Conservation (phyloP, 2,797 vertebrate genomes). For the Melanotaenia maccullochi region DNA sequence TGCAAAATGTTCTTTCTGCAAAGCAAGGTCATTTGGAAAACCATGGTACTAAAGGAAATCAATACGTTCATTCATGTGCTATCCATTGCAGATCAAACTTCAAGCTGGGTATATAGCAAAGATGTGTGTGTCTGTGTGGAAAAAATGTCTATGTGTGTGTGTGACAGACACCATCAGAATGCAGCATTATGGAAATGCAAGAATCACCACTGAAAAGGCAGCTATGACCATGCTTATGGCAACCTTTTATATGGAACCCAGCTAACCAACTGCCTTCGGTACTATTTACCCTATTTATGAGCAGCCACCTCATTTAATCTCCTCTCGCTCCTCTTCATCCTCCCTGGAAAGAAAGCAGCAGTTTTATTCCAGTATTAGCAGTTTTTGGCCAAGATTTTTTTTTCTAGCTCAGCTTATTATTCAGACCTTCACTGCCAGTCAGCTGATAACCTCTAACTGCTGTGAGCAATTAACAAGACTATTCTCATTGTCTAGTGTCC, state of each 20-base stretch:
- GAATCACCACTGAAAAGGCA: slow-evolving; percentile 63
- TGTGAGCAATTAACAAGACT: slow-evolving; percentile 73
- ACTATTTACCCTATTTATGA: slow-evolving; percentile 59
- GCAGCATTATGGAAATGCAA: slow-evolving; percentile 60
- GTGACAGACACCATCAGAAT: slow-evolving; percentile 37
- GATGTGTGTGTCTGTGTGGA: slow-evolving; percentile 5
- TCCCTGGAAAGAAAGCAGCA: slow-evolving; percentile 31
- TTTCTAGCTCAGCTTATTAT: slow-evolving; percentile 68
- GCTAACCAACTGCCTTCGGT: slow-evolving; percentile 26
- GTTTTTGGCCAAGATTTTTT: slow-evolving; percentile 57
- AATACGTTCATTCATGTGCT: slow-evolving; percentile 48
- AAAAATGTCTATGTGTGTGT: slow-evolving; percentile 11
- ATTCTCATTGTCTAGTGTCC: slow-evolving; percentile 56
- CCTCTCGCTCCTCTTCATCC: slow-evolving; percentile 21
- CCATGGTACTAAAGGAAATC: slow-evolving; percentile 26
- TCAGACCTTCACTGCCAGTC: slow-evolving; percentile 66
- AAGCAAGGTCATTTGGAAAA: slow-evolving; percentile 53
- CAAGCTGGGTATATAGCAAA: slow-evolving; percentile 10
- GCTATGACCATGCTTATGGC: slow-evolving; percentile 59
- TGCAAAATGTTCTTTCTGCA: slow-evolving; percentile 24
- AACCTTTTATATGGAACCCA: slow-evolving; percentile 56
- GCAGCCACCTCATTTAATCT: slow-evolving; percentile 54
- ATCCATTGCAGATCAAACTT: slow-evolving; percentile 45
- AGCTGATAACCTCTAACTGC: slow-evolving; percentile 79
- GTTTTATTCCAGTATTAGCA: slow-evolving; percentile 51